These are phyloP conservation scores for Bombus breviceps DNA, from an alignment of 1,140 invertebrate genomes.

Conservation along the genomic window DNA sequence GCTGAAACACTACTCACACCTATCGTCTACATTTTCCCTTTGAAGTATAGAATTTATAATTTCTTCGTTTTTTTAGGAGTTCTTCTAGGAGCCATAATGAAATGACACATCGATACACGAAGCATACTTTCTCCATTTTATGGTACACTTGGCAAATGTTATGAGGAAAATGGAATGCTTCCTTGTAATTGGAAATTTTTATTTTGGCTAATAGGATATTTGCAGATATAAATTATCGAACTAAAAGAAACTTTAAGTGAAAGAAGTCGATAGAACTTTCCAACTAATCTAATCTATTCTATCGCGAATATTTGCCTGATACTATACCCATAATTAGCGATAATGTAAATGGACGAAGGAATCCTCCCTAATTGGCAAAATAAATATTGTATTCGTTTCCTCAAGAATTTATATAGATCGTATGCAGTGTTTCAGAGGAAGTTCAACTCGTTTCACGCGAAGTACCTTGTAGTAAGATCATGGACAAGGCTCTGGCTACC, in stretches of 20 bases:
- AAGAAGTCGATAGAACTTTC: background rate
- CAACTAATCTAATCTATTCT: background rate
- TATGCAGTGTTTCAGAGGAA: constrained; percentile 19
- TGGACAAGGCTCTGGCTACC: constrained; percentile 42
- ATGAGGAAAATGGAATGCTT: background rate
- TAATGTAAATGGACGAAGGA: background rate
- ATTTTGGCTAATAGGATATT: background rate
- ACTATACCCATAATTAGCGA: background rate
- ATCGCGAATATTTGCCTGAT: background rate
- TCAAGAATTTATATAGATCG: constrained; percentile 25
- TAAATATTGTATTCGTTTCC: background rate
- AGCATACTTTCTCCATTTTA: background rate
- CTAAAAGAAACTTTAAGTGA: background rate
- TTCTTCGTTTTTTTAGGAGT: background rate
- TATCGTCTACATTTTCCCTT: background rate
- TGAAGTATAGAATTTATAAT: background rate
- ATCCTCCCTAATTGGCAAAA: background rate
- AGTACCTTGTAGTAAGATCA: constrained; percentile 38
- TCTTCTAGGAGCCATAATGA: too few species aligned
- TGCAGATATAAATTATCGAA: background rate
- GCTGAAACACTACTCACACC: too few species aligned
- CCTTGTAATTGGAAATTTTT: background rate
- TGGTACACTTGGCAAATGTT: background rate
- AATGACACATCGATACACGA: background rate
- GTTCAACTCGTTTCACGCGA: background rate